phyloP scores from a whole-genome alignment of 2,797 vertebrate genomes.

The Xerus rutilus region DNA sequence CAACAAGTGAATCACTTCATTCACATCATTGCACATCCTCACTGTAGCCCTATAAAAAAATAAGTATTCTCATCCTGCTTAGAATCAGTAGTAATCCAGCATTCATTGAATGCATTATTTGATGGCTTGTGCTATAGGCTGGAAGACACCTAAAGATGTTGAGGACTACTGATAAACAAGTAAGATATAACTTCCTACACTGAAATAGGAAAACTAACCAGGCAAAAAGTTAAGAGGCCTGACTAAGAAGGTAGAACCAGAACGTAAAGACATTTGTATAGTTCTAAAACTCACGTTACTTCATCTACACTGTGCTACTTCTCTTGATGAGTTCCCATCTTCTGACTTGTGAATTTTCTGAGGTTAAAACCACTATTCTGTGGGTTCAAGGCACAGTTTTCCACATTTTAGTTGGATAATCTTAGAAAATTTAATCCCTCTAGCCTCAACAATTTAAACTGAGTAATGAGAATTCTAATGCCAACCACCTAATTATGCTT shows the following conservation, averaged over 20 bases:
- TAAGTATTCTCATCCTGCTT: not conserved
- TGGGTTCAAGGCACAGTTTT: not conserved
- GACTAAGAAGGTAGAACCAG: not conserved
- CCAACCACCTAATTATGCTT: not conserved
- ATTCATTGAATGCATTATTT: not conserved
- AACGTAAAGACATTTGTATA: not conserved
- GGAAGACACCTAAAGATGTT: not conserved
- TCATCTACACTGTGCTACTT: not conserved
- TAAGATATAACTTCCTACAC: not conserved
- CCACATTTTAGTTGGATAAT: not conserved
- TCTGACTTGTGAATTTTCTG: conserved; percentile 1
- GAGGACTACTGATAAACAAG: not conserved
- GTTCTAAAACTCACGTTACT: not conserved
- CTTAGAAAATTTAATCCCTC: conserved; percentile 22
- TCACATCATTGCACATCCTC: not conserved
- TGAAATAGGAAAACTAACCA: not conserved
- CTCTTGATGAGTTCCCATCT: not conserved
- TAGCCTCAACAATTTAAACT: not conserved
- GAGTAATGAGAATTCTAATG: not conserved
- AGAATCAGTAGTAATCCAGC: not conserved
- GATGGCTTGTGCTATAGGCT: not conserved
- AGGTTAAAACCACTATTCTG: not conserved
- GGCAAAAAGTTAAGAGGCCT: not conserved
- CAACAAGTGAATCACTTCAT: not conserved
- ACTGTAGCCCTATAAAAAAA: not conserved